phyloP scores from a whole-genome alignment of 2,888 invertebrate genomes.

The Bimastos eiseni region DNA sequence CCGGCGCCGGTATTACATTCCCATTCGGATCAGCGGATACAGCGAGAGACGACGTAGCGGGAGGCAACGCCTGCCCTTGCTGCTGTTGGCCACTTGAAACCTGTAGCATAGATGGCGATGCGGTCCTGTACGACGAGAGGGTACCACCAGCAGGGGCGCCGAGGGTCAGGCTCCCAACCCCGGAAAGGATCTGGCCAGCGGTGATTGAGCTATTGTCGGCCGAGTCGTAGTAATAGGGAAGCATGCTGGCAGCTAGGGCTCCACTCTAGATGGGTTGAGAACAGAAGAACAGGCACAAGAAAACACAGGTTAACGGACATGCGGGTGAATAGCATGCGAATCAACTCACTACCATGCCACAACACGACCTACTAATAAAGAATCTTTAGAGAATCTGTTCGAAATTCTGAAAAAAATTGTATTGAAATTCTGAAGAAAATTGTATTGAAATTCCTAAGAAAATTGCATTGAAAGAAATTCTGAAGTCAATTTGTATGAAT shows the following conservation, averaged over 20 bases:
- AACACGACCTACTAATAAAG: not conserved
- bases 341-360: not conserved
- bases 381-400: too few species aligned
- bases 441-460: too few species aligned
- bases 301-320: not conserved
- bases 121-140: not conserved
- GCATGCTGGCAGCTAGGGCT: not conserved
- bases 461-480: too few species aligned
- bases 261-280: not conserved
- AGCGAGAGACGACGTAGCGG: not conserved
- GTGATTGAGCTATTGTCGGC: not conserved
- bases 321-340: not conserved
- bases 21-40: not conserved
- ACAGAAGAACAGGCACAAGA: not conserved
- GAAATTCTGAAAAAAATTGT: too few species aligned
- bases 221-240: not conserved
- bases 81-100: conserved; percentile 20
- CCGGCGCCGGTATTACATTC: not conserved
- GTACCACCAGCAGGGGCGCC: not conserved
- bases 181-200: not conserved
- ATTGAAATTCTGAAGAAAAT: not conserved
- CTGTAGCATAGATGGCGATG: not conserved
- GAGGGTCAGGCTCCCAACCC: not conserved
- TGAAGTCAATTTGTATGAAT: too few species aligned
- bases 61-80: not conserved